These are phyloP conservation scores for Forbesichthys papilliferus DNA, from an alignment of 2,113 vertebrate genomes.

Conservation along the genomic window DNA sequence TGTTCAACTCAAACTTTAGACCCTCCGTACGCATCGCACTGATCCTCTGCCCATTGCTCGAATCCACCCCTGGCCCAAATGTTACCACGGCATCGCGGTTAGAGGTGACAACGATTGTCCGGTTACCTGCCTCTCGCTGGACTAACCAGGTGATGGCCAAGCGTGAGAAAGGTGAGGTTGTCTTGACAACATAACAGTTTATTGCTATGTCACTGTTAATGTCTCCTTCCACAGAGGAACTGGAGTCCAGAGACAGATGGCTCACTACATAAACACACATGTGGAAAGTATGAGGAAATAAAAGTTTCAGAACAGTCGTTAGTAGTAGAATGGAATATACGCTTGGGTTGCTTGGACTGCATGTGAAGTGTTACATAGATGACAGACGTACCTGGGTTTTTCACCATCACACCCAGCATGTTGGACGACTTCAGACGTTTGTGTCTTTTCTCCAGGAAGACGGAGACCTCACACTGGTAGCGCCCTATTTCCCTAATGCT, in stretches of 20 bases:
- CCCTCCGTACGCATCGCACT: slow-evolving; percentile 45
- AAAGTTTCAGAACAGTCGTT: background rate
- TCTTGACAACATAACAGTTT: slow-evolving; percentile 42
- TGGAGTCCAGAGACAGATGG: slow-evolving; percentile 44
- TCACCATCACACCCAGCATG: slow-evolving; percentile 62
- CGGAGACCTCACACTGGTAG: slow-evolving; percentile 77
- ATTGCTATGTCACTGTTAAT: slow-evolving; percentile 58
- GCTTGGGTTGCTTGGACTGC: background rate
- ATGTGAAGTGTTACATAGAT: background rate
- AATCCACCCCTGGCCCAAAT: slow-evolving; percentile 18
- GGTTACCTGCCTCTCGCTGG: slow-evolving; percentile 1
- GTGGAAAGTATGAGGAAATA: slow-evolving; percentile 6
- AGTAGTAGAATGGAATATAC: no score
- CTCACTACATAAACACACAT: slow-evolving; percentile 52
- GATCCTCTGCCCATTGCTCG: slow-evolving; percentile 45
- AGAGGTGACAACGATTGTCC: slow-evolving; percentile 48
- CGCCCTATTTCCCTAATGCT: slow-evolving; percentile 59
- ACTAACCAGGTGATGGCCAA: slow-evolving; percentile 71
- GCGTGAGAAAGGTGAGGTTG: slow-evolving; percentile 38
- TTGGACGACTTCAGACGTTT: slow-evolving; percentile 63
- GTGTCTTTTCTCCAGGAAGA: slow-evolving; percentile 62
- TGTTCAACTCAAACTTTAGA: slow-evolving; percentile 58
- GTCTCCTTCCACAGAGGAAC: background rate
- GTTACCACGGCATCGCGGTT: slow-evolving; percentile 54
- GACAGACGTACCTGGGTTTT: slow-evolving; percentile 75